Conservation (phyloP, 2,888 invertebrate species). For the Acleris literana region DNA sequence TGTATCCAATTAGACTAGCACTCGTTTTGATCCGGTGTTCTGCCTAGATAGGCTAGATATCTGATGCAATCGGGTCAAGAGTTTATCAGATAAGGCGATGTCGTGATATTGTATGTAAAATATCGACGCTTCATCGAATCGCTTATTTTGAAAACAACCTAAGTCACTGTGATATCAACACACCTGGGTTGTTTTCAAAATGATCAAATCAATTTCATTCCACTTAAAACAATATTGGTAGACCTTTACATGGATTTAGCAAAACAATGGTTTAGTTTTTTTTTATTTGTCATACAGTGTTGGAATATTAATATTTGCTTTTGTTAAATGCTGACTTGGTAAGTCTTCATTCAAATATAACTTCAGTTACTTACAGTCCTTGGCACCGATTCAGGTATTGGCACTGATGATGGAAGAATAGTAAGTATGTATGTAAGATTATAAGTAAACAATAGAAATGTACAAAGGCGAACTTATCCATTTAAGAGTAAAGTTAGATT, state of each 20-base stretch:
- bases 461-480: too few species aligned
- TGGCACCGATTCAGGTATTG: background rate
- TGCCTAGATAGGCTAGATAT: slow-evolving; percentile 32
- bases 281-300: background rate
- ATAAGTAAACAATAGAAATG: too few species aligned
- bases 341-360: background rate
- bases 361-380: background rate
- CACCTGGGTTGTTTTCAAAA: too few species aligned
- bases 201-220: slow-evolving; percentile 45
- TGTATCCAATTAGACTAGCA: slow-evolving; percentile 8
- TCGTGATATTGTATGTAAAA: slow-evolving; percentile 69
- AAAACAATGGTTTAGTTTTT: too few species aligned
- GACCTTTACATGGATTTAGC: slow-evolving; percentile 7
- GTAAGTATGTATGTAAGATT: too few species aligned
- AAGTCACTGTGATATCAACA: too few species aligned
- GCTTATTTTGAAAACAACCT: too few species aligned
- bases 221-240: slow-evolving; percentile 47
- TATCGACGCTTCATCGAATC: slow-evolving; percentile 46
- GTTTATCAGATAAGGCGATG: slow-evolving; percentile 53
- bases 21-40: slow-evolving; percentile 17
- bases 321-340: background rate
- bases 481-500: too few species aligned
- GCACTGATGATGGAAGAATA: too few species aligned
- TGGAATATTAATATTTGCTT: slow-evolving; percentile 12
- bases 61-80: slow-evolving; percentile 63